phyloP scores from a whole-genome alignment of 64 coral and sea anemone species.

The Hydrozoanthus tunicans region DNA sequence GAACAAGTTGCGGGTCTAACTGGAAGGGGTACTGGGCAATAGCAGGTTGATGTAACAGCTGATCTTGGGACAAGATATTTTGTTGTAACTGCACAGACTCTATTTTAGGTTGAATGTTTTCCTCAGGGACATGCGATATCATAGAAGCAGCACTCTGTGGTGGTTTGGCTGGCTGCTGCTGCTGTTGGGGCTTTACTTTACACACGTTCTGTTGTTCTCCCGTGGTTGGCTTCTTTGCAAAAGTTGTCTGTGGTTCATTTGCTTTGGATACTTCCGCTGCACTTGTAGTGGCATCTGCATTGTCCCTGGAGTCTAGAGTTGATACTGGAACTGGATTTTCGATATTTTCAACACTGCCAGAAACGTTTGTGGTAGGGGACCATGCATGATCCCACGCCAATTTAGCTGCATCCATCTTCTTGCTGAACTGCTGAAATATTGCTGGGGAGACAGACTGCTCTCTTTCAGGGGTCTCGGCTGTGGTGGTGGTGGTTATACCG shows the following conservation, averaged over 20 bases:
- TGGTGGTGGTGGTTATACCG: constrained; percentile 60
- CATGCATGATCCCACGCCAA: constrained; percentile 71
- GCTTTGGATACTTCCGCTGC: constrained; percentile 64
- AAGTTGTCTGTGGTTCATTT: constrained; percentile 51
- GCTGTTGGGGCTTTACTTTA: constrained; percentile 97
- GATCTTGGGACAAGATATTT: constrained; percentile 75
- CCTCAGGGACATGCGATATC: constrained; percentile 58
- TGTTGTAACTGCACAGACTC: constrained; percentile 58
- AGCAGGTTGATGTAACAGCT: constrained; percentile 69
- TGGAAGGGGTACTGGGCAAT: constrained; percentile 62
- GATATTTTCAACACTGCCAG: constrained; percentile 42
- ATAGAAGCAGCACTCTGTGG: constrained; percentile 60
- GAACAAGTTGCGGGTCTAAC: constrained; percentile 54
- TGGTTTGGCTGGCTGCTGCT: constrained; percentile 88
- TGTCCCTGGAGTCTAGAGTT: constrained; percentile 45
- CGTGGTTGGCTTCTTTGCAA: constrained; percentile 69
- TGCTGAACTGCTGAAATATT: constrained; percentile 60
- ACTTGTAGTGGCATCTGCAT: constrained; percentile 55
- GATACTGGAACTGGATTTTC: constrained; percentile 52
- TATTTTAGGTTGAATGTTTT: constrained; percentile 60
- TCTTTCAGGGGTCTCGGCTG: constrained; percentile 65
- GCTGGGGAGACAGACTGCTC: constrained; percentile 85
- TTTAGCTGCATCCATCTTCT: constrained; percentile 86
- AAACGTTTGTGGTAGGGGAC: constrained; percentile 36
- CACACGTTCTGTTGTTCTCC: constrained; percentile 93